phyloP scores from a whole-genome alignment of 1,140 invertebrate species.

The Drosophila nannoptera region DNA sequence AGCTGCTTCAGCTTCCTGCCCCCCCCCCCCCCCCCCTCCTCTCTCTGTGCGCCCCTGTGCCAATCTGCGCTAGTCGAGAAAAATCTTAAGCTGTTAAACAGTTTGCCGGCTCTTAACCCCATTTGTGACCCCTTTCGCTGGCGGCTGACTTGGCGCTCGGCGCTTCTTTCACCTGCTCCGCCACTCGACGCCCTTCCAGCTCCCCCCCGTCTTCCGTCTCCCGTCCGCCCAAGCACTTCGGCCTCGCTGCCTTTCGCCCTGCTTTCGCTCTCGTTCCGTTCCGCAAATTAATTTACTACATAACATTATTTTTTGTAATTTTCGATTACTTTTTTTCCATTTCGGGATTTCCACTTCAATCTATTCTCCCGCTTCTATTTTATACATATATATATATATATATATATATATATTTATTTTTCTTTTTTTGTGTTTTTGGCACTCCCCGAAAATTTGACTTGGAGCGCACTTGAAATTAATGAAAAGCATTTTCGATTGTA shows the following conservation, averaged over 20 bases:
- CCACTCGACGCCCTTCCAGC: neutral
- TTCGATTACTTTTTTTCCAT: constrained; percentile 7
- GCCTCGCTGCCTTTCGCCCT: neutral
- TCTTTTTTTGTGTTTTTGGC: constrained; percentile 11
- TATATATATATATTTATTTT: too few relatives aligned
- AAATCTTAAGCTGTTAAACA: constrained; percentile 52
- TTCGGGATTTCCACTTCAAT: neutral
- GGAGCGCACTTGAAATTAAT: constrained; percentile 72
- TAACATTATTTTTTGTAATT: constrained; percentile 58
- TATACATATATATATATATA: too few relatives aligned
- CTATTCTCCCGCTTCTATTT: constrained; percentile 1
- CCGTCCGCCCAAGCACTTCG: constrained; percentile 15
- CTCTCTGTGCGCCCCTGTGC: neutral
- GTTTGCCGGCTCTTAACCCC: constrained; percentile 52
- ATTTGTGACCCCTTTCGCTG: constrained; percentile 35
- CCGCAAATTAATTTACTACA: constrained; percentile 62
- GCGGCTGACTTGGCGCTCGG: constrained; percentile 14
- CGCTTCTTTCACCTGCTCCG: neutral
- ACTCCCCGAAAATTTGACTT: constrained; percentile 23
- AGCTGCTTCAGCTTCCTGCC: neutral
- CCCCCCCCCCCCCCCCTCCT: neutral
- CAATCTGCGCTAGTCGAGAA: neutral
- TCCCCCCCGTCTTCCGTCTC: neutral
- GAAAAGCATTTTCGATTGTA: constrained; percentile 76
- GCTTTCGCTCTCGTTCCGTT: constrained; percentile 20